phyloP scores from a whole-genome alignment of 2,113 vertebrate genomes.

The Hepsetus odoe region DNA sequence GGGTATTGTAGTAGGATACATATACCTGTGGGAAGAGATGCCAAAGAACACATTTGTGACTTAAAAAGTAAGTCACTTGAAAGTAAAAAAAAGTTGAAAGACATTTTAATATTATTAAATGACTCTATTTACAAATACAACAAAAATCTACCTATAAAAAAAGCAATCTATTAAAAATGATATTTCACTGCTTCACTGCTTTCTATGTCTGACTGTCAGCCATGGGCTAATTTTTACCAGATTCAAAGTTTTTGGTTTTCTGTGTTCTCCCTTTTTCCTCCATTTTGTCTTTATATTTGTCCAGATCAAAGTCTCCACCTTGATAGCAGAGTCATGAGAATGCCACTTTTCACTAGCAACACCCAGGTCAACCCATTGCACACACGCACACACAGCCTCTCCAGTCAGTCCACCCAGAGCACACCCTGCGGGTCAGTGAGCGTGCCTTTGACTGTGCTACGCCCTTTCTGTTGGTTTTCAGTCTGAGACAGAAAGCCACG shows the following conservation, averaged over 20 bases:
- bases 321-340: not conserved
- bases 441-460: slow-evolving; percentile 16
- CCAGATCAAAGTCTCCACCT: not conserved
- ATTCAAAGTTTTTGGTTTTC: slow-evolving; percentile 7
- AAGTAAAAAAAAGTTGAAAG: no score
- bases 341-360: slow-evolving; percentile 33
- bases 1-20: no score
- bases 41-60: no score
- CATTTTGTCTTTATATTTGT: not conserved
- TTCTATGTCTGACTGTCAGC: no score
- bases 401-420: slow-evolving; percentile 23
- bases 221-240: not conserved
- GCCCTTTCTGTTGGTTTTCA: slow-evolving; percentile 17
- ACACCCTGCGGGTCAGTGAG: slow-evolving; percentile 23
- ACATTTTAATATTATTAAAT: no score
- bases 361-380: slow-evolving; percentile 18
- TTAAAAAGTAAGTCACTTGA: no score
- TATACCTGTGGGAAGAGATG: no score
- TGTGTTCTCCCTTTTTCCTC: no score
- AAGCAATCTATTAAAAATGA: no score
- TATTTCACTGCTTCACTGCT: no score
- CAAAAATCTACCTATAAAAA: no score
- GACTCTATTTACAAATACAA: no score
- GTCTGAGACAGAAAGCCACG: not conserved
- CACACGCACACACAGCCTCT: slow-evolving; percentile 1